Evolutionary conservation across 2,888 invertebrate genomes (phyloP), one percentile per base, ranked within the genome.

Genomic region (Arrhopalites spinosus): DNA sequence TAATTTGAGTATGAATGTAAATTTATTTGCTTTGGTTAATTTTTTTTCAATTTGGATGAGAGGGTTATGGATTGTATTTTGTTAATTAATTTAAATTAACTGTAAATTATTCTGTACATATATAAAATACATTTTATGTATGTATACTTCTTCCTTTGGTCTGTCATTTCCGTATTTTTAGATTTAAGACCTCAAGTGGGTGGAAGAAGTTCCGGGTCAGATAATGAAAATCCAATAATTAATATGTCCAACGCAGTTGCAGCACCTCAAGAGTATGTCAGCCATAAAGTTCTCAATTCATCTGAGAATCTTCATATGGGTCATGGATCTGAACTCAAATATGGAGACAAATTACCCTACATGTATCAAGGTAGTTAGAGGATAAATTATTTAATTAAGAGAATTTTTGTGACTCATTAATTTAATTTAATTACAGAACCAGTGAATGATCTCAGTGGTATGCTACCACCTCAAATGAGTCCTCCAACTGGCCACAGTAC

Each of bases 161-260:
- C 45, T 71, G 45, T 71, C 61, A 30, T 45, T 61, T 61, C 61
- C 50, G 20, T 71, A 30, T 23, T 7, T n/a, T 36, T 74, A 74
- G 77, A 74, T 67, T 47, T 77, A 71, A 71, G 66, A 30, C 50
- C 66, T 71, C 30, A 64, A n/a, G 45, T 76, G 53, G 74, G 76
- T 43, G 77, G 77, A 7, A 56, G 74, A 45, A 73, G 75, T 61
- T 78, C 77, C 53, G 74, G 77, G 20, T 81, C 81, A n/a, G 82
- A 82, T 77, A 82, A 82, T 78, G 82, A 82, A 69, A 81, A 79
- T 63, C 79, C 82, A 72, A 72, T 79, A 67, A 78, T 75, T 76
- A 81, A 78, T 77, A 78, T 43, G 74, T 66, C 74, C 45, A 66
- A 45, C 70, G 68, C 67, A 50, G 76, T 69, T 45, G 76, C 74